Conservation (phyloP, 2,797 vertebrate genomes). For the Ispidina picta region DNA sequence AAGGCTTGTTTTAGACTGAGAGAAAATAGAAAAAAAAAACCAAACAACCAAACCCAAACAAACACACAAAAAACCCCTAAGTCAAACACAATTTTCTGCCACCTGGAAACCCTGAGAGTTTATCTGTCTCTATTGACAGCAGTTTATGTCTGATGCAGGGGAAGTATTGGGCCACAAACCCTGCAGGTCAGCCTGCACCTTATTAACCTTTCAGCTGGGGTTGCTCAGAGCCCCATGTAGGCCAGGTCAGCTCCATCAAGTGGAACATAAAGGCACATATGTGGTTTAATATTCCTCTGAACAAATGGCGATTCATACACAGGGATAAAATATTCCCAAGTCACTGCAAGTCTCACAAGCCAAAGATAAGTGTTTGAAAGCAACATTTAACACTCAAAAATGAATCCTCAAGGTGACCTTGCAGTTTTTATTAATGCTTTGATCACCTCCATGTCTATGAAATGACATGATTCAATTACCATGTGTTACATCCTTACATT, state of each 20-base stretch:
- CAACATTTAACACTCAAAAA: slow-evolving; percentile 17
- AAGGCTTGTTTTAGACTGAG: neutral
- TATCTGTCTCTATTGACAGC: neutral
- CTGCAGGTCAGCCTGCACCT: neutral
- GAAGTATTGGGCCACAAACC: neutral
- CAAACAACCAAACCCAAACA: neutral
- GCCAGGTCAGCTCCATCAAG: neutral
- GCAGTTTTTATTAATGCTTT: slow-evolving; percentile 60
- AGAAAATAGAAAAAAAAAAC: neutral
- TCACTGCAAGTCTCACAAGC: neutral
- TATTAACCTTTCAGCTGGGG: neutral
- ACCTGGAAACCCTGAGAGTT: neutral
- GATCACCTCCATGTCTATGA: slow-evolving; percentile 56
- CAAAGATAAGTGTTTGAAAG: slow-evolving; percentile 12
- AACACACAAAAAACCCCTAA: neutral
- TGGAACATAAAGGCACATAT: neutral
- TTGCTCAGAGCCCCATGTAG: neutral
- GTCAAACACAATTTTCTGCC: neutral
- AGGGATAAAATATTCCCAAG: slow-evolving; percentile 5
- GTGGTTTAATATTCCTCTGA: neutral
- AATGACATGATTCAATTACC: slow-evolving; percentile 64
- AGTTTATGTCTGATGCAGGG: neutral
- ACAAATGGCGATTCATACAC: neutral
- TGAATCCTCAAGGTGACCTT: slow-evolving; percentile 65
- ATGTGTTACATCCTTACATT: slow-evolving; percentile 61